These are phyloP conservation scores for Leucopsar rothschildi DNA, from an alignment of 2,113 vertebrate species.

Conservation along the genomic window DNA sequence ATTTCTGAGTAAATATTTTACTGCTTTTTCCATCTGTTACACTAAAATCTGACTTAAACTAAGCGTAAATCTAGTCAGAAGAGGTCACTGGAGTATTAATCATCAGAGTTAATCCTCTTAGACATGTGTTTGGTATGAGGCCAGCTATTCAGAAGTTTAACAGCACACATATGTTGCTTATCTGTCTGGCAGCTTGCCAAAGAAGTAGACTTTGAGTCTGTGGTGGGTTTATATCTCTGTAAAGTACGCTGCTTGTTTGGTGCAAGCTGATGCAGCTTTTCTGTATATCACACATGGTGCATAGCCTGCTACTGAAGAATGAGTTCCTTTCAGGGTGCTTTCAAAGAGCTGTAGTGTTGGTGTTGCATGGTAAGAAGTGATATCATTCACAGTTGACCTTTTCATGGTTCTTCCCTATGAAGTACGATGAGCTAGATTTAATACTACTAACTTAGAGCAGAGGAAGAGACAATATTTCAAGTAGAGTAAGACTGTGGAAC, in stretches of 20 bases:
- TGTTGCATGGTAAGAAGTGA: not conserved
- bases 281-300: not conserved
- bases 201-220: not conserved
- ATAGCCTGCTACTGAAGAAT: not conserved
- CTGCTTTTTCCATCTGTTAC: constrained; percentile 19
- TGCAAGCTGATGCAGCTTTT: not conserved
- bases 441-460: not conserved
- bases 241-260: not conserved
- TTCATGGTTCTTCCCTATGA: not conserved
- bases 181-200: not conserved
- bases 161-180: not conserved
- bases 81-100: constrained; percentile 26
- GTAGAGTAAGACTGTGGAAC: not conserved
- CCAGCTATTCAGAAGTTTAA: constrained; percentile 18
- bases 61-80: constrained; percentile 6
- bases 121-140: constrained; percentile 11
- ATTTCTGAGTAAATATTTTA: constrained; percentile 39
- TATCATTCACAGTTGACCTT: not conserved
- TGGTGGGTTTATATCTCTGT: not conserved
- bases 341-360: not conserved
- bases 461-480: not conserved
- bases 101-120: not conserved
- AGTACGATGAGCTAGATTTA: not conserved
- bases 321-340: not conserved
- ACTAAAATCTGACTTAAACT: constrained; percentile 24